A percentile compares a stretch with the other conserved stretches of the same genome.
phyloP scores from a whole-genome alignment of 1,140 invertebrate species.

The Panagrolaimus sp. region DNA sequence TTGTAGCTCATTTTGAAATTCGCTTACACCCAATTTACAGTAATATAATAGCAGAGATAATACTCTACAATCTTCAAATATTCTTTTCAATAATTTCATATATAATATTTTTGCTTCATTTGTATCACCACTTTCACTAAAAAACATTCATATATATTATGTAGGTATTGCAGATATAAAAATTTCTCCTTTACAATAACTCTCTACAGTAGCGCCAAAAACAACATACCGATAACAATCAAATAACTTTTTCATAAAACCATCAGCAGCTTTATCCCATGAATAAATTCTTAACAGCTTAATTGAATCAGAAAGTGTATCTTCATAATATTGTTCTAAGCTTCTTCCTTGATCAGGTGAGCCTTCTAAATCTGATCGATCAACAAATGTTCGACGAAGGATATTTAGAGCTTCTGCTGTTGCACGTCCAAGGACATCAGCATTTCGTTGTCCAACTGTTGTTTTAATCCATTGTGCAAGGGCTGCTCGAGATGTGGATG shows the following conservation, averaged over 20 bases:
- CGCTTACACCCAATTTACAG: neutral
- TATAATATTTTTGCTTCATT: neutral
- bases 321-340: conserved; percentile 3
- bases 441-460: conserved; percentile 2
- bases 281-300: neutral
- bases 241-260: neutral
- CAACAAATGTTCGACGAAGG: neutral
- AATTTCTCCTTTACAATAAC: too few relatives aligned
- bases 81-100: neutral
- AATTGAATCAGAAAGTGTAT: neutral
- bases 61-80: neutral
- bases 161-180: too few relatives aligned
- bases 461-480: neutral
- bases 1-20: neutral
- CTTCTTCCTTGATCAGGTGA: neutral
- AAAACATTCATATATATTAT: too few relatives aligned
- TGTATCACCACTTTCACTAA: neutral
- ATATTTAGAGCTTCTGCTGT: conserved; percentile 4
- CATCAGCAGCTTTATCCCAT: conserved; percentile 7
- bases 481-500: neutral
- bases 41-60: neutral
- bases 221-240: conserved; percentile 9
- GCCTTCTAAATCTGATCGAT: neutral
- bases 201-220: neutral
- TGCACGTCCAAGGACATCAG: neutral